Evolutionary conservation across 2,797 vertebrate genomes (phyloP).

Genomic region (Enteromius thamalakanensis): DNA sequence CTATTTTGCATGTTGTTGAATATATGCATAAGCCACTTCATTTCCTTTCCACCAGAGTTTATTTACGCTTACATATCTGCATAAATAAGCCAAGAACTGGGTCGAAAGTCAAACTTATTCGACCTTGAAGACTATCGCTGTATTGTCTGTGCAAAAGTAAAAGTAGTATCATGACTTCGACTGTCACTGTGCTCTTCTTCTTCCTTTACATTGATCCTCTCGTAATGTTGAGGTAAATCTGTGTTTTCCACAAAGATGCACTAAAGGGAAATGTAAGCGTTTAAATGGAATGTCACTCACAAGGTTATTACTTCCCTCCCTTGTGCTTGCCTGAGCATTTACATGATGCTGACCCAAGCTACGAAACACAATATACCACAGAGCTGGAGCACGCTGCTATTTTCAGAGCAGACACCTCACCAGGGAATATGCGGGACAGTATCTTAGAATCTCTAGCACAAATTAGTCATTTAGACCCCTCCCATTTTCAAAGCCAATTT

Average conservation of each 20-base stretch:
- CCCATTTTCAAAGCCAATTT: conserved; percentile 68
- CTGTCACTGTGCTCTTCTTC: conserved; percentile 61
- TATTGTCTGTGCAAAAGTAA: conserved; percentile 44
- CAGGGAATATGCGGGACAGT: conserved; percentile 64
- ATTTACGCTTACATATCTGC: conserved; percentile 32
- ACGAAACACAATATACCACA: conserved; percentile 77
- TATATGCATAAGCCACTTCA: conserved; percentile 36
- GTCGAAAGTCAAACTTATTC: conserved; percentile 53
- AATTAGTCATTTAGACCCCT: conserved; percentile 70
- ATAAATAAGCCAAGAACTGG: conserved; percentile 51
- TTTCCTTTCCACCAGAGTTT: conserved; percentile 12
- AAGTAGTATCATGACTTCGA: conserved; percentile 43
- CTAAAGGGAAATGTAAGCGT: conserved; percentile 75
- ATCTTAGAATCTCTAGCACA: conserved; percentile 73
- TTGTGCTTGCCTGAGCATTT: conserved; percentile 75
- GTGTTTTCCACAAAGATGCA: conserved; percentile 67
- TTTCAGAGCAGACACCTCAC: conserved; percentile 66
- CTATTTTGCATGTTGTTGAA: conserved; percentile 47
- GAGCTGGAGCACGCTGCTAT: conserved; percentile 65
- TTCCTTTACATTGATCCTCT: conserved; percentile 63
- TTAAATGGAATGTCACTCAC: conserved; percentile 79
- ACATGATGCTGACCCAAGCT: conserved; percentile 80
- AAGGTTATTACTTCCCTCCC: conserved; percentile 76
- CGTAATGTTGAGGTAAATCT: conserved; percentile 57
- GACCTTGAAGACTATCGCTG: conserved; percentile 36